Percentiles rank a stretch among this genome's conserved stretches.
Conservation (phyloP, 1,140 invertebrate genomes). For the Psix sp. region DNA sequence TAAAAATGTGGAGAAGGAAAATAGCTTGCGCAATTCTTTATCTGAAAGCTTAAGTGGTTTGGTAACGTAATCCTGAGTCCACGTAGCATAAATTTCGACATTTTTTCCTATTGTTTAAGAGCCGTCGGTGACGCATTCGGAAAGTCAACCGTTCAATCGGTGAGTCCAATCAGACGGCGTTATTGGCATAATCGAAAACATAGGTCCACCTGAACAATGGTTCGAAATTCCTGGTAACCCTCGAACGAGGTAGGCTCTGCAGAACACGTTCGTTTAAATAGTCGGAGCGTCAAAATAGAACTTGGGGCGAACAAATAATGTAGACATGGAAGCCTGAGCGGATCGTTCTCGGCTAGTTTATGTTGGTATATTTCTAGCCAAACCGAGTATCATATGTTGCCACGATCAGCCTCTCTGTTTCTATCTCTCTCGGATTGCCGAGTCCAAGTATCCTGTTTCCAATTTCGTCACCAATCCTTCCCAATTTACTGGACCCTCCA, state of each 20-base stretch:
- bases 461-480: conserved; percentile 33
- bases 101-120: conserved; percentile 19
- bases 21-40: conserved; percentile 17
- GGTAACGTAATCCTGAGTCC: conserved; percentile 18
- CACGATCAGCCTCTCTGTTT: conserved; percentile 42
- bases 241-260: conserved; percentile 22
- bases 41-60: conserved; percentile 1
- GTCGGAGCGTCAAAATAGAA: conserved; percentile 49
- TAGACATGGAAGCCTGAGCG: conserved; percentile 67
- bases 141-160: conserved; percentile 27
- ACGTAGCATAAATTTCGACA: conserved; percentile 6
- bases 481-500: not conserved
- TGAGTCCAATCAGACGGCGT: conserved; percentile 14
- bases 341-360: conserved; percentile 54
- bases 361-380: conserved; percentile 23
- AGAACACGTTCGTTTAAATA: conserved; percentile 60
- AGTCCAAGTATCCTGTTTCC: conserved; percentile 28
- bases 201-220: conserved; percentile 38
- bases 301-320: conserved; percentile 63
- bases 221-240: conserved; percentile 35
- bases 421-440: conserved; percentile 36
- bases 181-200: conserved; percentile 33
- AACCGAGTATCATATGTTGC: conserved; percentile 53
- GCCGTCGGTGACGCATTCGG: conserved; percentile 7
- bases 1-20: too few relatives aligned